Percentiles rank a stretch among this genome's conserved stretches.
phyloP scores from a whole-genome alignment of 1,140 invertebrate species.

The Drosophila bipectinata region DNA sequence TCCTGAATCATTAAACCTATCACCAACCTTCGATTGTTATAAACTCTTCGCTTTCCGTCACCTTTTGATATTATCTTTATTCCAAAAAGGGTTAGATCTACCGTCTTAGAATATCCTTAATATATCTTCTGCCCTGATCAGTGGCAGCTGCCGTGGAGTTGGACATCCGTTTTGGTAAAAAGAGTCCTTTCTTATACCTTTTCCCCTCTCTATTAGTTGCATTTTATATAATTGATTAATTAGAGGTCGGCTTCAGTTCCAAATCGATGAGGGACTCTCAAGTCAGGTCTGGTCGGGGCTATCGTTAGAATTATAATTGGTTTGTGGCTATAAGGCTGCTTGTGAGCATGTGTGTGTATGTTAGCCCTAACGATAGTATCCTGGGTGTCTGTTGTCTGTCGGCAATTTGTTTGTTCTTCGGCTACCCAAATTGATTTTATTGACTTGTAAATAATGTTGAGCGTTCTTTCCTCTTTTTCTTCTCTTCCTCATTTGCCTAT shows the following conservation, averaged over 20 bases:
- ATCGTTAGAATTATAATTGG: conserved; percentile 82
- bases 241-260: conserved; percentile 70
- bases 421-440: conserved; percentile 72
- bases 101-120: not conserved
- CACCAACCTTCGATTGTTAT: not conserved
- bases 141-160: conserved; percentile 26
- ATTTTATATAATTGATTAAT: conserved; percentile 83
- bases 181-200: conserved; percentile 28
- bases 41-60: conserved; percentile 16
- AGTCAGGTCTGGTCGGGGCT: conserved; percentile 23
- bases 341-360: conserved; percentile 13
- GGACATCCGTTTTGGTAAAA: conserved; percentile 2
- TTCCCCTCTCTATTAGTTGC: conserved; percentile 56
- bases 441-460: conserved; percentile 77
- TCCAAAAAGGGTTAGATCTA: conserved; percentile 19
- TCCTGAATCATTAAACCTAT: not conserved
- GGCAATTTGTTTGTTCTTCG: conserved; percentile 72
- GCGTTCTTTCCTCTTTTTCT: not conserved
- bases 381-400: conserved; percentile 43
- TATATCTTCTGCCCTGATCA: not conserved
- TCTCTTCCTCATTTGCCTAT: not conserved
- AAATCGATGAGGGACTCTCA: conserved; percentile 12
- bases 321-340: conserved; percentile 38
- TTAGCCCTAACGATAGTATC: conserved; percentile 66
- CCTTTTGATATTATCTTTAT: conserved; percentile 7